Evolutionary conservation across 2,888 invertebrate genomes (phyloP).

Genomic region (Philhelius pedissequus): DNA sequence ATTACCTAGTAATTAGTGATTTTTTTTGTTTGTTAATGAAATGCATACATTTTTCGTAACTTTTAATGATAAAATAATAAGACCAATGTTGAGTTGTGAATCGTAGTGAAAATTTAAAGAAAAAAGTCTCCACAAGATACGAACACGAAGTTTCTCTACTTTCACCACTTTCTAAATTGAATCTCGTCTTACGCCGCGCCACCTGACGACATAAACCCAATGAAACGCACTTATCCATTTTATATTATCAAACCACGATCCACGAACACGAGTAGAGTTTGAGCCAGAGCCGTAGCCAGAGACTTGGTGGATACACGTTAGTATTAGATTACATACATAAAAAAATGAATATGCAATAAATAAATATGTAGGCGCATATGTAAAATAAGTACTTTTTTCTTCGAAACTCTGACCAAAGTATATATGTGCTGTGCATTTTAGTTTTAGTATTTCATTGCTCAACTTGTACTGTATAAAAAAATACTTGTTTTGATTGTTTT

Average conservation of each 20-base stretch:
- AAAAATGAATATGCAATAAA: conserved; percentile 45
- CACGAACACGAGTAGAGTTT: conserved; percentile 8
- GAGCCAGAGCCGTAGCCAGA: conserved; percentile 4
- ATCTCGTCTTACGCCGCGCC: conserved; percentile 26
- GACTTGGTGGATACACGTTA: conserved; percentile 62
- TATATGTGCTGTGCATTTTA: conserved; percentile 6
- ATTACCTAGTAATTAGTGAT: conserved; percentile 13
- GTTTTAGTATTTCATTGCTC: conserved; percentile 14
- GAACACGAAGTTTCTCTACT: conserved; percentile 64
- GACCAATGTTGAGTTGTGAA: conserved; percentile 14
- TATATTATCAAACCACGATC: conserved; percentile 56
- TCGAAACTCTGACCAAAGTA: conserved; percentile 15
- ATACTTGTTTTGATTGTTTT: conserved; percentile 28
- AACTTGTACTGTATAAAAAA: not conserved
- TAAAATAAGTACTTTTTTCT: conserved; percentile 20
- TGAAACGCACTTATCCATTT: conserved; percentile 65
- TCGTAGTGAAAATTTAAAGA: conserved; percentile 59
- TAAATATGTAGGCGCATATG: conserved; percentile 1
- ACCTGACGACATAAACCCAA: conserved; percentile 32
- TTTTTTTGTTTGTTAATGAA: not conserved
- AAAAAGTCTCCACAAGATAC: conserved; percentile 54
- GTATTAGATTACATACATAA: conserved; percentile 64
- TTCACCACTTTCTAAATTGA: conserved; percentile 69
- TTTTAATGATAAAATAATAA: not conserved
- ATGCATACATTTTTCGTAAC: not conserved